Evolutionary conservation across 2,797 vertebrate species (phyloP), one percentile per base, ranked within the genome.

Genomic region (Artibeus lituratus): DNA sequence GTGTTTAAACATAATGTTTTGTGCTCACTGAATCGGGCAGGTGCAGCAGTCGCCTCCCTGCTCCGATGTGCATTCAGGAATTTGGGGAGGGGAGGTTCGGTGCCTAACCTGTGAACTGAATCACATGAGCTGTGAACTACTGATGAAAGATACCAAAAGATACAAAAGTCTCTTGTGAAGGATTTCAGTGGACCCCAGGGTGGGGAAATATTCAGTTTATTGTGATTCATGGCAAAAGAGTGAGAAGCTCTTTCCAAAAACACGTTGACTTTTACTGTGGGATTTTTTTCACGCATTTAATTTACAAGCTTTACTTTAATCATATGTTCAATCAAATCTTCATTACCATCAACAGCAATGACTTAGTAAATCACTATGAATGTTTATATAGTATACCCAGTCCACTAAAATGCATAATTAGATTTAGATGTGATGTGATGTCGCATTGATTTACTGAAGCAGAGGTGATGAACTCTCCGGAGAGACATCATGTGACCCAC

Each of bases 1-100:
- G 47, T 85, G 76, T 93, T 92, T 96, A 42, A 94, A 86, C 12
- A 81, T 19, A 93, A 59, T 84, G 44, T 29, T 82, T 96, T 81
- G 82, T 73, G 81, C 15, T 57, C 49, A 57, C 12, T 90, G 19
- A 89, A 73, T 44, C 7, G 5, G 65, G 55, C 10, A 67, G 7
- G 24, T n/a, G 10, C 1, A 10, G 6, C 21, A 55, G 29, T 57
- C 0, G 0, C n/a, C n/a, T n/a, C n/a, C n/a, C n/a, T n/a, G n/a
- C n/a, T n/a, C n/a, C 11, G 76, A 3, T 1, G 42, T 51, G 91
- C 82, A 86, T 7, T 74, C 15, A 47, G 32, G 0, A 10, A 19
- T 47, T 29, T 4, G n/a, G 4, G 21, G 76, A 35, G 76, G 10
- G 12, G 32, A 8, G 1, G 35, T 73, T 55, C 53, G 7, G 4